Conservation (phyloP, 2,113 vertebrate species). For the Perccottus glenii region DNA sequence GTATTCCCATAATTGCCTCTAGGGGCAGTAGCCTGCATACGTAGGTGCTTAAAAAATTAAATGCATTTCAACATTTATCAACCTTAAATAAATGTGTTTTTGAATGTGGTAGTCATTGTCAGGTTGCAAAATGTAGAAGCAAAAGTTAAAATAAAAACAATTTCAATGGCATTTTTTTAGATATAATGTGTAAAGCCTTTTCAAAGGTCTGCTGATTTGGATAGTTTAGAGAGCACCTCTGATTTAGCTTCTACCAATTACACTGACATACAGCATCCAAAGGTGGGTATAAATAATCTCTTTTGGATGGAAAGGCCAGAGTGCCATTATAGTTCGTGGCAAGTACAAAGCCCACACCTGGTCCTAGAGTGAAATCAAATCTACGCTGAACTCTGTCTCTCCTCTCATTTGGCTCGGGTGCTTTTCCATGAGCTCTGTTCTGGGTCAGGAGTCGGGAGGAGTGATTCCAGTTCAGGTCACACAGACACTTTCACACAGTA, state of each 20-base stretch:
- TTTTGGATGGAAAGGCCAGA: constrained; percentile 38
- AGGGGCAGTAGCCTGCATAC: too few species aligned
- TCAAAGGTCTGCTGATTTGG: background rate
- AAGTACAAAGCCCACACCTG: constrained; percentile 79
- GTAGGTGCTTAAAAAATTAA: too few species aligned
- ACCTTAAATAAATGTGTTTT: too few species aligned
- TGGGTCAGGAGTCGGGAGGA: constrained; percentile 67
- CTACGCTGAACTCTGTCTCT: constrained; percentile 72
- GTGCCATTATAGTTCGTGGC: constrained; percentile 65
- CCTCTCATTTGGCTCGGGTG: constrained; percentile 58
- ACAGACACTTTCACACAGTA: constrained; percentile 68
- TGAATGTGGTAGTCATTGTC: too few species aligned
- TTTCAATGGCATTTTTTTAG: too few species aligned
- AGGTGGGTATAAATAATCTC: constrained; percentile 66
- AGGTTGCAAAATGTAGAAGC: too few species aligned
- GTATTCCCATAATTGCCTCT: too few species aligned
- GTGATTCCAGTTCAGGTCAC: constrained; percentile 65
- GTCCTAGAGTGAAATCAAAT: constrained; percentile 78
- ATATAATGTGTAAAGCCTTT: too few species aligned
- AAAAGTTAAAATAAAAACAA: too few species aligned
- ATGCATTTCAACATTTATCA: too few species aligned
- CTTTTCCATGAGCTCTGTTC: constrained; percentile 57
- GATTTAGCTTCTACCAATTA: constrained; percentile 45
- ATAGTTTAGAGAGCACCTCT: constrained; percentile 23
- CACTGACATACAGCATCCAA: constrained; percentile 29